Conservation (phyloP, 2,797 vertebrate species). For the Scleropages formosus region DNA sequence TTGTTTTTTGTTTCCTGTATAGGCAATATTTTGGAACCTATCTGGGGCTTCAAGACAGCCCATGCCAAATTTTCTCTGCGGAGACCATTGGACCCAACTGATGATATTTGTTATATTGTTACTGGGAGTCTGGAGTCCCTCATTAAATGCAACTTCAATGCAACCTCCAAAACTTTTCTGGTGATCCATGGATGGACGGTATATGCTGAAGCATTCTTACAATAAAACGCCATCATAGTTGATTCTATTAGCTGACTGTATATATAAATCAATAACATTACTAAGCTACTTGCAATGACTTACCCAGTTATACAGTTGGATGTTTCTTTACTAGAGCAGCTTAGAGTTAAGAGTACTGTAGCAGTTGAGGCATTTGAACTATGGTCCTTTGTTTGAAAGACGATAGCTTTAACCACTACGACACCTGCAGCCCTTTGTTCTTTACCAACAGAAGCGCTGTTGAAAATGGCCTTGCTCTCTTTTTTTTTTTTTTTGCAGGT, state of each 20-base stretch:
- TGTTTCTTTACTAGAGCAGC: no score
- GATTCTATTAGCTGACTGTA: no score
- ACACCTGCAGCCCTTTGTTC: no score
- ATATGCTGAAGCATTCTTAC: constrained; percentile 42
- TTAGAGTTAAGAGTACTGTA: no score
- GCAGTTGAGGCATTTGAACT: no score
- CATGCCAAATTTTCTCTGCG: constrained; percentile 69
- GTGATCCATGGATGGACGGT: constrained; percentile 80
- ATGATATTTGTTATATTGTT: constrained; percentile 68
- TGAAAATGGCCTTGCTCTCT: neutral
- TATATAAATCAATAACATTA: no score
- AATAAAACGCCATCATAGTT: no score
- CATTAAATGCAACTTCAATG: constrained; percentile 65
- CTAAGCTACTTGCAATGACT: no score
- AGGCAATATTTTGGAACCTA: constrained; percentile 66
- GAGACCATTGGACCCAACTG: constrained; percentile 61
- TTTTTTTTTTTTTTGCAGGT: constrained; percentile 52
- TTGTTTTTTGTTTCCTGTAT: constrained; percentile 16
- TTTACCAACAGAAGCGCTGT: neutral
- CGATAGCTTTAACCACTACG: neutral
- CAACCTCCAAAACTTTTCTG: constrained; percentile 72
- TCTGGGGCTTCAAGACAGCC: constrained; percentile 43
- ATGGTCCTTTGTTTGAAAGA: no score
- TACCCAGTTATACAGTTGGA: no score
- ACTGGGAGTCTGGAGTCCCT: constrained; percentile 61